Base-by-base conservation (phyloP, 2,888 invertebrate species). In the Thereva unica region DNA sequence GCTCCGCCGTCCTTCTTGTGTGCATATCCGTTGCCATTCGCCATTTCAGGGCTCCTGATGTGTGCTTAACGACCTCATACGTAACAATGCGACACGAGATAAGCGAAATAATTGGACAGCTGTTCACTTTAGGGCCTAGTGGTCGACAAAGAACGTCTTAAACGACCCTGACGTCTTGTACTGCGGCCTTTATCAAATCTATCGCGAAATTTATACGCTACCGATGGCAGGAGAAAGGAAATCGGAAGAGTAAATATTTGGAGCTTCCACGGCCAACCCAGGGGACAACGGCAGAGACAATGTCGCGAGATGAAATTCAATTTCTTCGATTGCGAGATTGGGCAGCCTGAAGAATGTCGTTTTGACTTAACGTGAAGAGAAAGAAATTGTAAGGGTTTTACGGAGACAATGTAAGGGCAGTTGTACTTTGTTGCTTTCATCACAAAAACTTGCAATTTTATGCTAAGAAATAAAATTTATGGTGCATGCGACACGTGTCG, bases 21-120 rank as follows among this genome's bases (percentile, higher is more conserved):
- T 7, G 9, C 59, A 45, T 59, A 7, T 37, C 54, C 54, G n/a
- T 47, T 47, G 10, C 47, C 9, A 4, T 47, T n/a, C 47, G 59
- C 47, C 37, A 12, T 45, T 7, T 5, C 12, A 45, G 41, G 42
- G 10, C 37, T 34, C 35, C 4, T 38, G 34, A 9, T 12, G 4
- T 45, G 44, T 37, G 44, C 38, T 45, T 40, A 52, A 52, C 52
- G 38, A 34, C 4, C n/a, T 50, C 34, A 40, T 50, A 53, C 52
- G 37, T 63, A 52, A 63, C 63, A 63, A 53, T 63, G 44, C 52
- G 34, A 52, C 52, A 63, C 41, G 44, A 64, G 64, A 53, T 64
- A 64, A 64, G 53, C 37, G 37, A 44, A 64, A 53, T 64, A 64
- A 64, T 64, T 64, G 64, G 64, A 64, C 64, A 64, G 61, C 64